These are phyloP conservation scores for Pristionchus mayeri DNA, from an alignment of 2,888 invertebrate genomes.

Conservation along the genomic window DNA sequence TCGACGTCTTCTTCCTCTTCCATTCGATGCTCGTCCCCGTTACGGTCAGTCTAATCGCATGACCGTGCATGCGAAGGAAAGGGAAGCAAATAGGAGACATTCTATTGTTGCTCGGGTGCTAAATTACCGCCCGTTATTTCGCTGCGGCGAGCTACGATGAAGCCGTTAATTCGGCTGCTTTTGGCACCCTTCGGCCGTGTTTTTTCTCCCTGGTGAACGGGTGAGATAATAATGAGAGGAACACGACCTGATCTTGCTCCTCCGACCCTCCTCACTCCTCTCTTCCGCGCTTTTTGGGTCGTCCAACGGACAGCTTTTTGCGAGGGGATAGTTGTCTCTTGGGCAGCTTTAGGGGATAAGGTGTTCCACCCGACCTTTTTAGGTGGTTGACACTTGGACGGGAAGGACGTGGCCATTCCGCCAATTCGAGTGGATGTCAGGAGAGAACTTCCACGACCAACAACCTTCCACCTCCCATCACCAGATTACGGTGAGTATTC, in stretches of 20 bases:
- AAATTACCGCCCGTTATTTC: background rate
- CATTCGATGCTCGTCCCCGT: background rate
- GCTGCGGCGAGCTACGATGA: background rate
- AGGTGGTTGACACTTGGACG: conserved; percentile 21
- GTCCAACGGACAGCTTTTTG: conserved; percentile 4
- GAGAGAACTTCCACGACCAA: background rate
- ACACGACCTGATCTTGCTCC: background rate
- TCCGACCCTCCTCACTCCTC: background rate
- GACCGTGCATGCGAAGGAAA: no score
- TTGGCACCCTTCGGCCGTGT: background rate
- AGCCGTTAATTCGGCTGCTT: background rate
- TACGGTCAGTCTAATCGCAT: background rate
- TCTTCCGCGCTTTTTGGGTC: background rate
- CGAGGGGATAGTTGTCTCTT: conserved; percentile 12
- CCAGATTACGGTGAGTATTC: background rate
- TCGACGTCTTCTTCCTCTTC: background rate
- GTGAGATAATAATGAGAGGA: background rate
- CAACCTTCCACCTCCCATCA: background rate
- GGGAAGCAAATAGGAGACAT: no score
- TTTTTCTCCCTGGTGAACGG: background rate
- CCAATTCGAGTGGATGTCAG: background rate
- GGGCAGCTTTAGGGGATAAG: background rate
- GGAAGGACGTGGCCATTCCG: background rate
- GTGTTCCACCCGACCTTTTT: conserved; percentile 3
- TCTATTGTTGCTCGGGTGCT: background rate